phyloP scores from a whole-genome alignment of 2,888 invertebrate genomes.

The Eueremaeus valkanovi region DNA sequence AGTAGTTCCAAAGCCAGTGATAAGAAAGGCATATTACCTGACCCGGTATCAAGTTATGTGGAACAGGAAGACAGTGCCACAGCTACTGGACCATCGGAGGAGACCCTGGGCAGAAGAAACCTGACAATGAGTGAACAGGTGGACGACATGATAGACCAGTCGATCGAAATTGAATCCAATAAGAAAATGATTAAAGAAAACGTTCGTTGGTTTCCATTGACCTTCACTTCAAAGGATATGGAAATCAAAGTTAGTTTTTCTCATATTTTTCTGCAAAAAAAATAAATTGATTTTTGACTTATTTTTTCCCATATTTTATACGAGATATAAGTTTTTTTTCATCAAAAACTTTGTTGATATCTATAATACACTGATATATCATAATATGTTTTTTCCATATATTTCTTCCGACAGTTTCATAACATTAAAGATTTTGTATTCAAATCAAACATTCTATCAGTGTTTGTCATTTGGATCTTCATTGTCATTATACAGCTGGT shows the following conservation, averaged over 20 bases:
- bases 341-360: background rate
- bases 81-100: constrained; percentile 47
- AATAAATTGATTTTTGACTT: constrained; percentile 4
- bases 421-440: constrained; percentile 85
- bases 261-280: constrained; percentile 15
- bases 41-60: constrained; percentile 2
- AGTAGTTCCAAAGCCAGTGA: background rate
- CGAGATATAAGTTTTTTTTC: background rate
- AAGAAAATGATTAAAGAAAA: constrained; percentile 80
- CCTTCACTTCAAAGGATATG: constrained; percentile 73
- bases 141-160: constrained; percentile 75
- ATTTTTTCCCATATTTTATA: background rate
- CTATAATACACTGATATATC: background rate
- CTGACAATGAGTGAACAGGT: constrained; percentile 58
- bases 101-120: constrained; percentile 46
- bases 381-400: background rate
- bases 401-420: constrained; percentile 62
- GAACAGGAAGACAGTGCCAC: constrained; percentile 33
- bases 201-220: constrained; percentile 77
- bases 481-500: constrained; percentile 57
- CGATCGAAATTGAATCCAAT: constrained; percentile 83
- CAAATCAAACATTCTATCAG: constrained; percentile 89
- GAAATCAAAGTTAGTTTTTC: constrained; percentile 65
- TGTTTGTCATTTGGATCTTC: constrained; percentile 83
- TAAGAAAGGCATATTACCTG: background rate